These are phyloP conservation scores for Ypsolopha sequella DNA, from an alignment of 2,888 invertebrate genomes.

Conservation along the genomic window DNA sequence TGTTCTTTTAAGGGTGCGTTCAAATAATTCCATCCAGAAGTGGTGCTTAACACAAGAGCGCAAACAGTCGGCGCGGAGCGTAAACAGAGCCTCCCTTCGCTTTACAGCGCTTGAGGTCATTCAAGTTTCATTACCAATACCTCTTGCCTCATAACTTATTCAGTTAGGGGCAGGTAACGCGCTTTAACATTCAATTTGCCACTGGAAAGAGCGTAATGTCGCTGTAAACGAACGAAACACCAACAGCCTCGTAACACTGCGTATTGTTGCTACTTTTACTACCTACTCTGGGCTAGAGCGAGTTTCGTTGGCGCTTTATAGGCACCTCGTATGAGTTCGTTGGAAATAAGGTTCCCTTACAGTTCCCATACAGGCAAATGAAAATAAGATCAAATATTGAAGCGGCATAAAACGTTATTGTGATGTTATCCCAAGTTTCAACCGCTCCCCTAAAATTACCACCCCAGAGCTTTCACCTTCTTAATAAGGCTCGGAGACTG, in stretches of 20 bases:
- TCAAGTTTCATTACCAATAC: constrained; percentile 66
- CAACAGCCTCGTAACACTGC: constrained; percentile 12
- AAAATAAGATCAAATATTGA: too few species aligned
- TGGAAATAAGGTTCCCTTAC: too few species aligned
- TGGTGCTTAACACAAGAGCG: constrained; percentile 35
- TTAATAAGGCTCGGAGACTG: not conserved
- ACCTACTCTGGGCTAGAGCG: not conserved
- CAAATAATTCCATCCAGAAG: constrained; percentile 21
- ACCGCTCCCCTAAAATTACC: not conserved
- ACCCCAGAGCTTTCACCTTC: not conserved
- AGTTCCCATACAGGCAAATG: too few species aligned
- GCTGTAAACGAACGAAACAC: constrained; percentile 28
- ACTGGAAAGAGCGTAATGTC: constrained; percentile 46
- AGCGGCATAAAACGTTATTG: too few species aligned
- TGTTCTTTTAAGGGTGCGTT: constrained; percentile 16
- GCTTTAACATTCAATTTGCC: constrained; percentile 64
- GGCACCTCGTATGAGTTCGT: too few species aligned
- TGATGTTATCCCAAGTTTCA: not conserved
- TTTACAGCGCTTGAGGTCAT: constrained; percentile 49
- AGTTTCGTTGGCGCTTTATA: too few species aligned
- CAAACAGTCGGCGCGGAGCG: constrained; percentile 28
- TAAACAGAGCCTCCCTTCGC: constrained; percentile 48
- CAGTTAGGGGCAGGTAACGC: constrained; percentile 59
- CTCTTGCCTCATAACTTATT: constrained; percentile 60
- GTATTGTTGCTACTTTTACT: not conserved